Evolutionary conservation across 1,140 invertebrate genomes (phyloP).

Genomic region (Temnothorax longispinosus): DNA sequence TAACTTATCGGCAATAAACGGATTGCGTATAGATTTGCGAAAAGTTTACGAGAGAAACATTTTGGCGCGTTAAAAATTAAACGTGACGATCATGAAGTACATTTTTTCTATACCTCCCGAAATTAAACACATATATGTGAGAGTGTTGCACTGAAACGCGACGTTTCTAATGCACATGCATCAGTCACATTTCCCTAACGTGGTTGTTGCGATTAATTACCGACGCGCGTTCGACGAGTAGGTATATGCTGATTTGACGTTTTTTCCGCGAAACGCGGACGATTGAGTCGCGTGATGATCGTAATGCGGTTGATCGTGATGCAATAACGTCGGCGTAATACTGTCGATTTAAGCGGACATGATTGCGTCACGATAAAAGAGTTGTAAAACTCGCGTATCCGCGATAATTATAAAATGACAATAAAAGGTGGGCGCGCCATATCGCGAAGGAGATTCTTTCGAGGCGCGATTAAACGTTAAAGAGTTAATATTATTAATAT

Average conservation of each 20-base stretch:
- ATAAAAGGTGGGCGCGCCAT: slow-evolving; percentile 19
- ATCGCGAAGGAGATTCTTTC: not conserved
- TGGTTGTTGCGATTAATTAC: not conserved
- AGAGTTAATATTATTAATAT: not conserved
- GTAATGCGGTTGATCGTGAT: not conserved
- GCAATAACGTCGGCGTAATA: not conserved
- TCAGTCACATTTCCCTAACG: not conserved
- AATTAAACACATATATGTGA: too few species aligned
- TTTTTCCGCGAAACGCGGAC: not conserved
- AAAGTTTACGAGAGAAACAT: too few species aligned
- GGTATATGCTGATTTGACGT: not conserved
- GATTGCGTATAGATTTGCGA: not conserved
- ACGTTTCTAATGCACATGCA: not conserved
- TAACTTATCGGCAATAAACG: not conserved
- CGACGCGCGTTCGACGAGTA: not conserved
- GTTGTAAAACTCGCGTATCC: slow-evolving; percentile 27
- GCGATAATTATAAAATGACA: slow-evolving; percentile 10
- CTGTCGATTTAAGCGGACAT: not conserved
- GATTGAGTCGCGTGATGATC: not conserved
- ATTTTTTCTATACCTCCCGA: not conserved
- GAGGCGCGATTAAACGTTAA: not conserved
- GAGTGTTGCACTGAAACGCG: not conserved
- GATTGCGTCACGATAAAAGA: slow-evolving; percentile 29
- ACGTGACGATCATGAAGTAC: not conserved
- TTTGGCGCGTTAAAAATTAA: not conserved